Percentiles rank a stretch among this genome's conserved stretches.
phyloP scores from a whole-genome alignment of 2,888 invertebrate species.

The Crepidodera aurea region DNA sequence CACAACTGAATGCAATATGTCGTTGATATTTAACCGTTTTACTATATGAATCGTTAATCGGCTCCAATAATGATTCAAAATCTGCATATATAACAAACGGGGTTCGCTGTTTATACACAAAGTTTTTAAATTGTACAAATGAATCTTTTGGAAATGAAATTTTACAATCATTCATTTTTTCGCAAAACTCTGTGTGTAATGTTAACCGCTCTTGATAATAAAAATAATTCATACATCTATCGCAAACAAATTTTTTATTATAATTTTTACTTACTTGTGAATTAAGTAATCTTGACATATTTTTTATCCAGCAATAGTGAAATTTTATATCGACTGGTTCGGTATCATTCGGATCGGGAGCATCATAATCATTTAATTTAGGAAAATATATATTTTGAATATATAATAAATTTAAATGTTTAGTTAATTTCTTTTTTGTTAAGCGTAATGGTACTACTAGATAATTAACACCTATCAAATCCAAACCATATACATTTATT shows the following conservation, averaged over 20 bases:
- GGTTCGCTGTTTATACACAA: constrained; percentile 13
- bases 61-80: constrained; percentile 8
- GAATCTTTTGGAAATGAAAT: constrained; percentile 26
- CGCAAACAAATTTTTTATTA: constrained; percentile 24
- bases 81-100: constrained; percentile 14
- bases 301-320: constrained; percentile 13
- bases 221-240: constrained; percentile 44
- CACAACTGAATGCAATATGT: too few relatives aligned
- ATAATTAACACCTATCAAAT: too few relatives aligned
- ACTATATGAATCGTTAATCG: not conserved
- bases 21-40: not conserved
- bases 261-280: constrained; percentile 5
- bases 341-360: not conserved
- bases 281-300: constrained; percentile 1
- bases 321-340: constrained; percentile 6
- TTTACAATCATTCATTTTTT: constrained; percentile 21
- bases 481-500: too few relatives aligned
- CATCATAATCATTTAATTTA: constrained; percentile 1
- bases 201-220: constrained; percentile 11
- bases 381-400: constrained; percentile 21
- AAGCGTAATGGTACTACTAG: not conserved
- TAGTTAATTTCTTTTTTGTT: constrained; percentile 3
- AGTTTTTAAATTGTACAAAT: constrained; percentile 13
- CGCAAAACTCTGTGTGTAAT: constrained; percentile 12
- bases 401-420: constrained; percentile 19